phyloP scores from a whole-genome alignment of 2,113 vertebrate genomes.

The Pampusana beccarii region DNA sequence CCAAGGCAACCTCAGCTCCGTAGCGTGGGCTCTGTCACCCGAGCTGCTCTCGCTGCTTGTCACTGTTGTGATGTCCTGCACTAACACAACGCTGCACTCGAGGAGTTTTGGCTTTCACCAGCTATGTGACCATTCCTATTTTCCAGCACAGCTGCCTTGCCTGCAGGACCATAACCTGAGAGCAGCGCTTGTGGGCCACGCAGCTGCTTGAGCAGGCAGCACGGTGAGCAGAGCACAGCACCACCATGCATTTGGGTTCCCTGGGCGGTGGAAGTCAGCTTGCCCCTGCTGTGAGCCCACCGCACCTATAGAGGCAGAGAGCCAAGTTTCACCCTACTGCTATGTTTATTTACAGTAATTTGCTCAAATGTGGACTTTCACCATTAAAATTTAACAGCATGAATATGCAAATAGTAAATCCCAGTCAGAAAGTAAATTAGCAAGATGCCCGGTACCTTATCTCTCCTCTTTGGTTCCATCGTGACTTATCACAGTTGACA shows the following conservation, averaged over 20 bases:
- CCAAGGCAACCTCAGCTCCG: neutral
- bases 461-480: neutral
- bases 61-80: neutral
- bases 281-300: neutral
- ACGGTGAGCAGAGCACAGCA: neutral
- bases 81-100: neutral
- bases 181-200: neutral
- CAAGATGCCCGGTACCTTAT: conserved; percentile 7
- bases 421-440: neutral
- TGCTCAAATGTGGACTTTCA: neutral
- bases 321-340: neutral
- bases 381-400: neutral
- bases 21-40: neutral
- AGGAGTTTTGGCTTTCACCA: neutral
- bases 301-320: neutral
- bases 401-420: conserved; percentile 28
- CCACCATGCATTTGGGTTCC: accelerated
- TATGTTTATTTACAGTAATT: conserved; percentile 3
- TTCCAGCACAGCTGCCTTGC: neutral
- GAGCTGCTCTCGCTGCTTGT: neutral
- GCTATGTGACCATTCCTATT: neutral
- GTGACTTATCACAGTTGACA: conserved; percentile 29
- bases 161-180: neutral
- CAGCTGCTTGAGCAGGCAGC: neutral
- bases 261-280: neutral